Base-by-base conservation (phyloP, 2,113 vertebrate species). In the Pseudorectes ferrugineus region DNA sequence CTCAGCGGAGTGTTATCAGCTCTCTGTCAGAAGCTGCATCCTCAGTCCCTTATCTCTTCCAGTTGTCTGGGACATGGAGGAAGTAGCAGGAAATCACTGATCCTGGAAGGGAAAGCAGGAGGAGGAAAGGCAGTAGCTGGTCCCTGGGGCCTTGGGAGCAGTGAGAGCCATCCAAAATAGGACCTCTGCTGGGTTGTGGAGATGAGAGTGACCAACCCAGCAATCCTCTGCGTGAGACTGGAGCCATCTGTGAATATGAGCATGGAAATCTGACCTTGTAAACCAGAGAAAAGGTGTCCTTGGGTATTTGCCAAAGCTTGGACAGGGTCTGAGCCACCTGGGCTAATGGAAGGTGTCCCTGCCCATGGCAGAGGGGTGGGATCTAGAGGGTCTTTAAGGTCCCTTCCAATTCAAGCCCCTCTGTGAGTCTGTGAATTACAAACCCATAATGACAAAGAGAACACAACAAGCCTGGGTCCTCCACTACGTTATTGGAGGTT, bases 401-500 rank as follows among this genome's bases (percentile, higher is more conserved):
- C 46, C 3, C n/a, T 48, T 52, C 20, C 16, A 55, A 45, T 14
- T 11, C 24, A 12, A 59, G 7, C 15, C 9, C 28, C 14, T 36
- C 17, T 45, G 11, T 52, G 18, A 54, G 14, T 51, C n/a, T 63
- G 8, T 38, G 22, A 38, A 45, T 73, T 54, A 35, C 10, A 85
- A 45, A 63, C 13, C 18, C 26, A 46, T 19, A 36, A n/a, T 6
- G 31, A 40, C 21, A 66, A 68, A 76, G 36, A 55, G 15, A 23
- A n/a, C 18, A 40, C 13, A 71, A 28, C 9, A 66, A 18, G 6
- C 58, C 6, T 26, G 23, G 2, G 2, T 28, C 1, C 6, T 9
- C 22, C 1, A 0, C 28, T 7, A 12, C 1, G 0, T 38, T 68
- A 9, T 1, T 40, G 36, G 14, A 61, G 0, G 24, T 83, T 58